Conservation (phyloP, 2,888 invertebrate species). For the Drosophila silvestris region DNA sequence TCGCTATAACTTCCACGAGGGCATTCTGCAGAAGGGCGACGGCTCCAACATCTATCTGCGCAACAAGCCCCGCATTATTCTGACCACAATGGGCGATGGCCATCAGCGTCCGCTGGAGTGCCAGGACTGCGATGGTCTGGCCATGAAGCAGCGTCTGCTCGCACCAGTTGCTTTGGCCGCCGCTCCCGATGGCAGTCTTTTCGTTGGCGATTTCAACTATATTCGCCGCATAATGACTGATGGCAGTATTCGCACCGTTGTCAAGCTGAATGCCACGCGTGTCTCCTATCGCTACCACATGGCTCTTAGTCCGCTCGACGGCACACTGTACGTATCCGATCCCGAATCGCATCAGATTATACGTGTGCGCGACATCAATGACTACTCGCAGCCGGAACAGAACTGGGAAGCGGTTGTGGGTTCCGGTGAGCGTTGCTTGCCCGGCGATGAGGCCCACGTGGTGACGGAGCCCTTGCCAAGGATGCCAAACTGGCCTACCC, state of each 20-base stretch:
- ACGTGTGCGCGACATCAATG: conserved; percentile 92
- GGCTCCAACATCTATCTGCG: conserved; percentile 97
- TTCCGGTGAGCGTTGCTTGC: conserved; percentile 96
- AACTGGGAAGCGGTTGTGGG: conserved; percentile 98
- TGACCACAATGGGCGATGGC: conserved; percentile 96
- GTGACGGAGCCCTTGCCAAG: conserved; percentile 96
- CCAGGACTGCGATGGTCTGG: conserved; percentile 91
- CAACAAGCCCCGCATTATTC: conserved; percentile 95
- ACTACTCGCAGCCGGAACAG: conserved; percentile 93
- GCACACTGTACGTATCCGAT: conserved; percentile 97
- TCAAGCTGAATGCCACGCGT: conserved; percentile 91
- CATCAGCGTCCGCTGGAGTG: conserved; percentile 95
- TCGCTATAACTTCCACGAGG: conserved; percentile 98
- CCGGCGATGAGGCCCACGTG: conserved; percentile 97
- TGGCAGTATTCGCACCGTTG: conserved; percentile 87
- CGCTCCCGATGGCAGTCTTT: conserved; percentile 96
- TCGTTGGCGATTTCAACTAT: conserved; percentile 97
- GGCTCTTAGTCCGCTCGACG: conserved; percentile 97
- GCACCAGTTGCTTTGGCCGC: conserved; percentile 97
- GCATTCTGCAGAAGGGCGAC: conserved; percentile 98
- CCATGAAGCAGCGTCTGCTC: conserved; percentile 92
- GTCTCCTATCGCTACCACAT: conserved; percentile 99
- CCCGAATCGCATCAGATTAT: conserved; percentile 98
- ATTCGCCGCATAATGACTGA: conserved; percentile 95
- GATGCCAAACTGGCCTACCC: conserved; percentile 98